phyloP scores from a whole-genome alignment of 2,888 invertebrate genomes.

The Andricus curvator region DNA sequence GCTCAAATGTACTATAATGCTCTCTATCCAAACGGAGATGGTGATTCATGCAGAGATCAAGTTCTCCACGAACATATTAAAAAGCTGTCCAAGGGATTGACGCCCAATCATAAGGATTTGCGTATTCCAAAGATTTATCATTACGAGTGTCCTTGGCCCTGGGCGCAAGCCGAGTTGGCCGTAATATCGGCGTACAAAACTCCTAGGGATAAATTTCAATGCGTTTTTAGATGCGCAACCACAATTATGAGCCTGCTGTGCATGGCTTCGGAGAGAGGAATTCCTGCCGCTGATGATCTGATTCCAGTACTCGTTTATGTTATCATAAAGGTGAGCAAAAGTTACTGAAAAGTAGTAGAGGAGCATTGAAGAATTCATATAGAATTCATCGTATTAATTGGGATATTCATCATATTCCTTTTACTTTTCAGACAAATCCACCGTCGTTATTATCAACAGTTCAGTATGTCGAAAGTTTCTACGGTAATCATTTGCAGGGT shows the following conservation, averaged over 20 bases:
- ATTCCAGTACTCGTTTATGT: constrained; percentile 98
- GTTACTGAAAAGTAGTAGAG: neutral
- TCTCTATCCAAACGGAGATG: constrained; percentile 98
- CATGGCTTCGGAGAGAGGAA: constrained; percentile 87
- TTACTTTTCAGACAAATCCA: constrained; percentile 89
- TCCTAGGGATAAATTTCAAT: constrained; percentile 91
- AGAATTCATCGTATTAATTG: no score
- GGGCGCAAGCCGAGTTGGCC: constrained; percentile 93
- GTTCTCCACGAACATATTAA: constrained; percentile 93
- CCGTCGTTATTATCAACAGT: constrained; percentile 95
- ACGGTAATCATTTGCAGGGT: constrained; percentile 89
- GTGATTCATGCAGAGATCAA: constrained; percentile 93
- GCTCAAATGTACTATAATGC: constrained; percentile 94
- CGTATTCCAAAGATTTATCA: constrained; percentile 90
- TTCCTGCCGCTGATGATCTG: constrained; percentile 96
- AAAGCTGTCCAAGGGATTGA: constrained; percentile 87
- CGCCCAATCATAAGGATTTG: constrained; percentile 89
- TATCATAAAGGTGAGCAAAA: constrained; percentile 88
- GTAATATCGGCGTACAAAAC: constrained; percentile 95
- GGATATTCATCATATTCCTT: neutral
- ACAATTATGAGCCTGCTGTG: constrained; percentile 96
- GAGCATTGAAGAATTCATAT: neutral
- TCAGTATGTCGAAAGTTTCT: constrained; percentile 96
- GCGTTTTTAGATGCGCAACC: constrained; percentile 92
- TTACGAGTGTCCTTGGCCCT: constrained; percentile 97